phyloP scores from a whole-genome alignment of 2,113 vertebrate species.

The Myanophis thanlyinensis region DNA sequence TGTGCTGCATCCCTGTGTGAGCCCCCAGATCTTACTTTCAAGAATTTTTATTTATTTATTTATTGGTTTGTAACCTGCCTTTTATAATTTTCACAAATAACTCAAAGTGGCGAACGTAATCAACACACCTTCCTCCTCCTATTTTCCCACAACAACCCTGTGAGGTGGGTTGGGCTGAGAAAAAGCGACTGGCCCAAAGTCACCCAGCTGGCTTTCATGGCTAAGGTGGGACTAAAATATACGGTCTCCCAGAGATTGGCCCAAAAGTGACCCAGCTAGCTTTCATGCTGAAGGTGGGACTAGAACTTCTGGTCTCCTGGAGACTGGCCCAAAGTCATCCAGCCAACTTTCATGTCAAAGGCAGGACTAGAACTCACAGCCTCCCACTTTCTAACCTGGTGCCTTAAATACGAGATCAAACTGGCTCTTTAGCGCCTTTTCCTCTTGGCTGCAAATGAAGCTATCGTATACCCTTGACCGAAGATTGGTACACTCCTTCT shows the following conservation, averaged over 20 bases:
- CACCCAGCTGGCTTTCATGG: too few species aligned
- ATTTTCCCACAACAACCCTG: neutral
- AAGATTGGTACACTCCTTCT: too few species aligned
- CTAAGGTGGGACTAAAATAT: neutral
- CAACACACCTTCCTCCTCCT: neutral
- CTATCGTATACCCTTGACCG: too few species aligned
- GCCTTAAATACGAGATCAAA: too few species aligned
- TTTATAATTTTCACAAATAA: neutral
- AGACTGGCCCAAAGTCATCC: too few species aligned
- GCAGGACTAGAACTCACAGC: too few species aligned
- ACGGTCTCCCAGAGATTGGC: neutral
- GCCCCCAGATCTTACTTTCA: neutral
- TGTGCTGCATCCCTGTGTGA: neutral
- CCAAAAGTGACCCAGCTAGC: too few species aligned
- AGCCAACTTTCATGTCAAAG: too few species aligned
- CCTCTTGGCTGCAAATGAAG: neutral
- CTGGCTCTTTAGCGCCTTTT: neutral
- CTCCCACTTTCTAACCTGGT: neutral
- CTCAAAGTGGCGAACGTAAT: neutral
- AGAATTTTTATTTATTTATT: too few species aligned
- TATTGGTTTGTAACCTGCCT: neutral
- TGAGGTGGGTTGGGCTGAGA: too few species aligned
- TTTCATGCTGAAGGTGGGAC: too few species aligned
- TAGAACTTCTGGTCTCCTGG: too few species aligned
- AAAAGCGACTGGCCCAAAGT: neutral